Base-by-base conservation (phyloP, 2,113 vertebrate species). In the Rhynchomys soricoides region DNA sequence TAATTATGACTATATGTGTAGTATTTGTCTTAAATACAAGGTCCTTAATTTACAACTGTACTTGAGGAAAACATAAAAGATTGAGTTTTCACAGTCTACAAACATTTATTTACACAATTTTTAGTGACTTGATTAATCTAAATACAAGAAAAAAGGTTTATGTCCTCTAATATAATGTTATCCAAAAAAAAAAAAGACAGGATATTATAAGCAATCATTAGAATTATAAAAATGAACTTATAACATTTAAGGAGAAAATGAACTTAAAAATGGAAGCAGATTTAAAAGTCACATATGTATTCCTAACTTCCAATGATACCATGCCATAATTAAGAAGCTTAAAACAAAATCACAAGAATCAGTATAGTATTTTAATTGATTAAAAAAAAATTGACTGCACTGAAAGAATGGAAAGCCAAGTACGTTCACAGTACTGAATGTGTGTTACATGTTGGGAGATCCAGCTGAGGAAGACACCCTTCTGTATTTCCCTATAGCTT, bases 1-100 rank as follows among this genome's bases (percentile, higher is more conserved):
- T n/a, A 37, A 37, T 19, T 13, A 21, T 55, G 34, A 11, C 7
- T 81, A n/a, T 34, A 90, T 93, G 82, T 93, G 16, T 86, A 37
- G 82, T 89, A 88, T 71, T 92, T 89, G 59, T 64, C 68, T 70
- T 94, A 89, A 93, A 52, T 94, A 91, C 48, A 71, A 89, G 92
- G 82, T 92, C 62, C 48, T 95, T 82, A 91, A 91, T 86, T 68
- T 50, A 22, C 9, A 93, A 55, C 37, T 95, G 7, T 77, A 74
- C 5, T 79, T 91, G 71, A 94, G 12, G 66, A 75, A 87, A 71
- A 82, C 1, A 15, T 90, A 89, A 52, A 37, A 73, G 43, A 16
- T 21, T 83, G 83, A 70, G 43, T 96, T 83, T 90, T 4, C 29
- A 88, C 3, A 71, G 11, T 57, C n/a, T 66, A 10, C 24, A 94